Evolutionary conservation across 2,113 vertebrate genomes (phyloP).

Genomic region (Poeciliopsis prolifica): DNA sequence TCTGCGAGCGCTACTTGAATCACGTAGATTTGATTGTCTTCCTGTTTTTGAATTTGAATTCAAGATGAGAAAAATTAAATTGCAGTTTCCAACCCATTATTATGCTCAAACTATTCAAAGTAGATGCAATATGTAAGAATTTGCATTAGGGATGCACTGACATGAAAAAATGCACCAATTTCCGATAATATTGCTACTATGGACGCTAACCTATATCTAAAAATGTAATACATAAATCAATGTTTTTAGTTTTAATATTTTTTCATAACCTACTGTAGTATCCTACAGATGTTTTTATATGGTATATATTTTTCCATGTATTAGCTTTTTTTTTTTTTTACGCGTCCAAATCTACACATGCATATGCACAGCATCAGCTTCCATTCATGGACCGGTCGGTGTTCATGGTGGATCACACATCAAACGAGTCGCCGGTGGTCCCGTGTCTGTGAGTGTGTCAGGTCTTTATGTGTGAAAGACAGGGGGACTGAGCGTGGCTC

Average conservation of each 20-base stretch:
- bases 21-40: neutral
- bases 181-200: too few relatives aligned
- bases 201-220: too few relatives aligned
- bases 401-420: conserved; percentile 47
- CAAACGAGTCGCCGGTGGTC: conserved; percentile 30
- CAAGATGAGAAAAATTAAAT: neutral
- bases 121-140: conserved; percentile 26
- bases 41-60: neutral
- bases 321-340: neutral
- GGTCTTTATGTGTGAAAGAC: conserved; percentile 36
- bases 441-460: conserved; percentile 25
- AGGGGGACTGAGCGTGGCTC: conserved; percentile 19
- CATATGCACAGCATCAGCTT: neutral
- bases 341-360: neutral
- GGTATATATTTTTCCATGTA: neutral
- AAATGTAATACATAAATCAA: too few relatives aligned
- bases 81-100: neutral
- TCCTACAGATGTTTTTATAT: too few relatives aligned
- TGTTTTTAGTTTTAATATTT: too few relatives aligned
- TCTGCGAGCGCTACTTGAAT: neutral
- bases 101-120: neutral
- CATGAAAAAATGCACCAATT: too few relatives aligned
- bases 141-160: neutral
- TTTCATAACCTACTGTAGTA: neutral
- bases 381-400: conserved; percentile 6